phyloP scores from a whole-genome alignment of 2,113 vertebrate species.

The Toxotes jaculatrix region DNA sequence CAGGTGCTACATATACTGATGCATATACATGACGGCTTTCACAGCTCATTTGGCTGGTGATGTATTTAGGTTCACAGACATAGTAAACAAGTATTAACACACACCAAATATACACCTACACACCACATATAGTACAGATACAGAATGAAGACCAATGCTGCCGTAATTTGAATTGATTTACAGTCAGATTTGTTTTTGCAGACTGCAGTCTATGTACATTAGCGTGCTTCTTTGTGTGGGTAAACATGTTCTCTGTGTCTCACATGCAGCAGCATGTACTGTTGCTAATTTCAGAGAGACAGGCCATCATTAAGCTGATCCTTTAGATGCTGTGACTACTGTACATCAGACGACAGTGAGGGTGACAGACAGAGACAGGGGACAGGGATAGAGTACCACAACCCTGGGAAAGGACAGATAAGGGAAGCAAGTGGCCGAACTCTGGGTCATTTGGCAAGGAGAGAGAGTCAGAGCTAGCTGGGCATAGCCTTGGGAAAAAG shows the following conservation, averaged over 20 bases:
- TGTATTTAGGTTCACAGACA: not conserved
- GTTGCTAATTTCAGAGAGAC: constrained; percentile 39
- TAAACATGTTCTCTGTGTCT: not conserved
- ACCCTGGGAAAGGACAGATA: constrained; percentile 81
- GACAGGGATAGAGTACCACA: constrained; percentile 72
- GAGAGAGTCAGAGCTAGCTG: constrained; percentile 66
- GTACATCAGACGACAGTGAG: constrained; percentile 54
- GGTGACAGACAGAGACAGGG: constrained; percentile 69
- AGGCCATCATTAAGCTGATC: constrained; percentile 41
- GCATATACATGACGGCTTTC: not conserved
- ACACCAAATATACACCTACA: not conserved
- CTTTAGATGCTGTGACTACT: constrained; percentile 46
- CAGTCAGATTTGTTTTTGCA: not conserved
- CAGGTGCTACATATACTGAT: too few species aligned
- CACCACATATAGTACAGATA: not conserved
- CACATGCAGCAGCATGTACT: constrained; percentile 14
- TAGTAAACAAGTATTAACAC: constrained; percentile 6
- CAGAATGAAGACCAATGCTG: not conserved
- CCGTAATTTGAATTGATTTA: not conserved
- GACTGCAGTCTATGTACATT: not conserved
- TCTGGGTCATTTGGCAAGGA: constrained; percentile 78
- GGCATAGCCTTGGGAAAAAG: constrained; percentile 84
- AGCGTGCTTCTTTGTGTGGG: not conserved
- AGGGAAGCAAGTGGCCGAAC: constrained; percentile 76
- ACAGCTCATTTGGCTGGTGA: constrained; percentile 19